These are phyloP conservation scores for Sorex fumeus DNA, from an alignment of 2,113 vertebrate genomes.

Conservation along the genomic window DNA sequence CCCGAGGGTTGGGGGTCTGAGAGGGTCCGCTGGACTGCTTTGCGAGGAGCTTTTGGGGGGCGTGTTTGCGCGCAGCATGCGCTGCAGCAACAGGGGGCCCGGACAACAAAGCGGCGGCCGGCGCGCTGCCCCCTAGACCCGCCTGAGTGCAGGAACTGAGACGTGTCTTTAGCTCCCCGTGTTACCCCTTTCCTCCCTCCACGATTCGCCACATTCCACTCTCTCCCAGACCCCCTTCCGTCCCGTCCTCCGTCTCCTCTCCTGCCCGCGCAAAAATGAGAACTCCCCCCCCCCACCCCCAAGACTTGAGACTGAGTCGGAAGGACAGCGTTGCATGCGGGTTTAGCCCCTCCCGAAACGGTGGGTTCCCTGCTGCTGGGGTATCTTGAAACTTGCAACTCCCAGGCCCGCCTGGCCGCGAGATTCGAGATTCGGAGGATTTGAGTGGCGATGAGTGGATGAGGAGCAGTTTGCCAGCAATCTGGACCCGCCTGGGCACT, in stretches of 20 bases:
- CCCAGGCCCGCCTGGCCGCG: background rate
- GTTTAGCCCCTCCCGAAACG: background rate
- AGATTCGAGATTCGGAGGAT: background rate
- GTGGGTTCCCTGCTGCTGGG: background rate
- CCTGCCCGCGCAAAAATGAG: background rate
- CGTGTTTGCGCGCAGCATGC: slow-evolving; percentile 60
- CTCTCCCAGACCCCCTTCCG: background rate
- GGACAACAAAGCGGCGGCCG: slow-evolving; percentile 67
- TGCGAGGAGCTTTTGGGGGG: slow-evolving; percentile 36
- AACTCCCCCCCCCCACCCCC: slow-evolving; percentile 10
- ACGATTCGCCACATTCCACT: slow-evolving; percentile 34
- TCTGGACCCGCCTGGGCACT: background rate
- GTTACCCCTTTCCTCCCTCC: background rate
- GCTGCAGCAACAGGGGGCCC: background rate
- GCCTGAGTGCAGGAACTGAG: background rate
- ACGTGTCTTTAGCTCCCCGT: background rate
- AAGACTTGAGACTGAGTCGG: background rate
- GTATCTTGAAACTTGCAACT: slow-evolving; percentile 51
- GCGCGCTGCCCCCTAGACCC: background rate
- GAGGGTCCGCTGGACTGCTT: background rate
- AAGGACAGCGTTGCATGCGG: background rate
- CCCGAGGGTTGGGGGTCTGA: background rate
- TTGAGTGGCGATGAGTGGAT: background rate
- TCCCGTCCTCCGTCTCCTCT: background rate
- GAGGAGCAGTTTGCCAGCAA: background rate